Base-by-base conservation (phyloP, 1,140 invertebrate species). In the Proales similis region DNA sequence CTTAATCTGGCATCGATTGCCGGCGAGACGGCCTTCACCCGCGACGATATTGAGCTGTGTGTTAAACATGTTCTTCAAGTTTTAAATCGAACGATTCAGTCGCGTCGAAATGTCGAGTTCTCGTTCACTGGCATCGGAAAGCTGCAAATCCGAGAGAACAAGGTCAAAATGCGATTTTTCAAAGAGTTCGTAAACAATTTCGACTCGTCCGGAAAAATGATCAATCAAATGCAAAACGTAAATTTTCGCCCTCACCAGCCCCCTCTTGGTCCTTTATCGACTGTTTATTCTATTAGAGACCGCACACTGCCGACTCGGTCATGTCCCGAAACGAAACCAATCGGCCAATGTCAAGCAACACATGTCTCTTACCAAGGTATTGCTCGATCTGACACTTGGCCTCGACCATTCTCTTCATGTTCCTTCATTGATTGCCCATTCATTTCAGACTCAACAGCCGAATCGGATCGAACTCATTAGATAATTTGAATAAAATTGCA, bases 151-250 rank as follows among this genome's bases (percentile, higher is more conserved):
- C 66, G 72, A 49, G 69, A 74, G 27, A 61, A 48, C 9, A 68
- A 67, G 57, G 70, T 74, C 7, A 76, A 76, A 66, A 75, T 75
- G 72, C 74, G 69, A 64, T 76, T 76, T 63, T 75, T 70, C 63
- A 76, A 76, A 64, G 71, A 74, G 33, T 76, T 75, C 63, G 69
- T 76, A 9, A 73, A 72, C 53, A 64, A 64, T 12, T 69, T 75
- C 67, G 74, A 76, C 66, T 68, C 69, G n/a, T 69, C 68, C 48
- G 74, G 73, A 5, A 69, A 70, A 48, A 63, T 74, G 1, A 29
- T 74, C 17, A 67, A 70, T 32, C 67, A 71, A 2, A 67, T 75
- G 66, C 68, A 73, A 67, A 71, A 74, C 67, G 74, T 75, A 70
- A 69, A 71, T 64, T 43, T 43, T n/a, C 11, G 11, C 9, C 12